Evolutionary conservation across 2,797 vertebrate species (phyloP), one percentile per base, ranked within the genome.

Genomic region (Myotis daubentonii): DNA sequence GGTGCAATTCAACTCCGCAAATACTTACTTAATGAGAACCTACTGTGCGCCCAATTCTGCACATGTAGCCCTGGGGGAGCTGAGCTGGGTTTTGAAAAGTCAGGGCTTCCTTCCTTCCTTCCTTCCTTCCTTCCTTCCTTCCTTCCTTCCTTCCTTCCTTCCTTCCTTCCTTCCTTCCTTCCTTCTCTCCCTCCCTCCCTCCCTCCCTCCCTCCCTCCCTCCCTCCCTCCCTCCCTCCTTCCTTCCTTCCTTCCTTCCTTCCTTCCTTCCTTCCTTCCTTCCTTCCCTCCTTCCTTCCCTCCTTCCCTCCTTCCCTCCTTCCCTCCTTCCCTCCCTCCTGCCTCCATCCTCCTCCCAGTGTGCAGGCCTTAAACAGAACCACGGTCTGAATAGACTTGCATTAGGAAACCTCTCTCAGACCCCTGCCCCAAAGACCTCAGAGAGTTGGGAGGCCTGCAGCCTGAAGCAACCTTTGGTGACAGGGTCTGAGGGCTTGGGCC

Each of bases 301-400:
- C 28, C 23, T 12, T 20, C 30, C 2, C 22, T 20, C 9, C 41
- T 17, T 47, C 28, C 19, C 17, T 20, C 30, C 2, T 33, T 10
- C 13, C 5, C 8, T 36, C 36, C 22, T 7, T 20, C 9, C 41
- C 22, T 47, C 28, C 23, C 17, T 20, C 30, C 2, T 33, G 15
- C 30, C 5, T 44, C 44, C 22, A 20, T 4, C 16, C 13, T 2
- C 71, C 23, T 41, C 23, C 49, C 41, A 36, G 71, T n/a, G 8
- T 8, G 10, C n/a, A 53, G 57, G 28, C 20, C 20, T 44, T 8
- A 12, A n/a, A 72, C 47, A n/a, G 51, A 19, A 28, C 30, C 10
- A 9, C 8, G 1, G 36, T 33, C 4, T 8, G 51, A 8, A 28
- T 0, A 25, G 8, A 11, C 1, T 0, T 5, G 20, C 28, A 2